phyloP scores from a whole-genome alignment of 2,888 invertebrate species.

The Calameuta idolon region DNA sequence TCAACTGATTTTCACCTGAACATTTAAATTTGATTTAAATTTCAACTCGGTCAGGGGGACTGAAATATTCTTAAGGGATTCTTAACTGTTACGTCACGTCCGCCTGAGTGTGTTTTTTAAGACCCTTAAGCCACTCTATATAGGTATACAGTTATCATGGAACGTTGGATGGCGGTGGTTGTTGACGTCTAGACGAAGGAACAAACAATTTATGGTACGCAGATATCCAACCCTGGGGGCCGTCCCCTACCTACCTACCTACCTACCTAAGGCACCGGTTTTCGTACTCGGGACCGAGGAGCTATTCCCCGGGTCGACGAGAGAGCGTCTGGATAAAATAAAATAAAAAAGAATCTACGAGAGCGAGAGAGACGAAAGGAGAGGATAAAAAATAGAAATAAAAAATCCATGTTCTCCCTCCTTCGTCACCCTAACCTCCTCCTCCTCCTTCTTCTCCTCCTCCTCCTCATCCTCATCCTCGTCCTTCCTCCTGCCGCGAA shows the following conservation, averaged over 20 bases:
- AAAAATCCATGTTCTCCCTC: not conserved
- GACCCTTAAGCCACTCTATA: not conserved
- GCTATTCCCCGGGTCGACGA: not conserved
- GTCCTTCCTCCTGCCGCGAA: not conserved
- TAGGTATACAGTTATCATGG: not conserved
- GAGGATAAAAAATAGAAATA: not conserved
- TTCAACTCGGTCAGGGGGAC: not conserved
- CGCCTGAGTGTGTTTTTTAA: not conserved
- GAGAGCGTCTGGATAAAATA: not conserved
- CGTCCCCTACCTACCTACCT: not conserved
- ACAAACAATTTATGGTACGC: constrained; percentile 8
- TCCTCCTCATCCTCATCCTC: not conserved
- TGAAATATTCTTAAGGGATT: not conserved
- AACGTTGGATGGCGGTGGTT: not conserved
- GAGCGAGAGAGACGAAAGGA: not conserved
- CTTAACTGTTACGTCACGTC: not conserved
- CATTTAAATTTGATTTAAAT: not conserved
- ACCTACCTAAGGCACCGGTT: not conserved
- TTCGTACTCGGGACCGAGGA: not conserved
- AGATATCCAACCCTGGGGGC: not conserved
- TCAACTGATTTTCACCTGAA: not conserved
- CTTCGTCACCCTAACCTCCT: not conserved
- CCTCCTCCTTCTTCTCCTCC: too few relatives aligned
- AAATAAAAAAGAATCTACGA: not conserved
- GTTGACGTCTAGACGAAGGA: constrained; percentile 8